Evolutionary conservation across 2,888 invertebrate genomes (phyloP).

Genomic region (Macrosiphum euphorbiae): DNA sequence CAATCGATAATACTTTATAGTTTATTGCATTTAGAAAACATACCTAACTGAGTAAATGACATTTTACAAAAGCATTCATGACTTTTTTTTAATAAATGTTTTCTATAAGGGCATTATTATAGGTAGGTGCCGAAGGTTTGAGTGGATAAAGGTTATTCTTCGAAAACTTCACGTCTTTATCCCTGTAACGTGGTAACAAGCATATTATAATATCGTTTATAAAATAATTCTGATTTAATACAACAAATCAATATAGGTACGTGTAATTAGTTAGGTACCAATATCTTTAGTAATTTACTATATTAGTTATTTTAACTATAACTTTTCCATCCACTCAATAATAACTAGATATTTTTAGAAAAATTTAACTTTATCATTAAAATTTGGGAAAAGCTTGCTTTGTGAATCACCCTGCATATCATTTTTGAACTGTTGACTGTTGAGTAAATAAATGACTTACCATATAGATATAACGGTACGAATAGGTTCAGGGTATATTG

Average conservation of each 20-base stretch:
- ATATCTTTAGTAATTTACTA: neutral
- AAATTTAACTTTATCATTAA: too few species aligned
- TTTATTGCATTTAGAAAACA: too few species aligned
- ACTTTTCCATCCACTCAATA: too few species aligned
- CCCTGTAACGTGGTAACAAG: neutral
- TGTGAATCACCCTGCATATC: too few species aligned
- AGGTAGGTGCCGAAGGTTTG: neutral
- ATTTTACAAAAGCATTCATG: too few species aligned
- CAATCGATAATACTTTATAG: neutral
- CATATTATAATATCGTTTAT: neutral
- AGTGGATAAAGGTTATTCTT: neutral
- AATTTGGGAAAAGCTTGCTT: too few species aligned
- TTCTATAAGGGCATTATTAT: neutral
- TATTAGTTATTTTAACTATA: neutral
- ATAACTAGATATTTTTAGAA: too few species aligned
- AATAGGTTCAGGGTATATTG: too few species aligned
- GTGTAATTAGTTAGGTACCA: neutral
- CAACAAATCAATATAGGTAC: neutral
- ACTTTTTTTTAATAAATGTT: neutral
- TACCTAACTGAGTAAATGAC: neutral
- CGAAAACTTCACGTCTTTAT: neutral
- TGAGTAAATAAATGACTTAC: too few species aligned
- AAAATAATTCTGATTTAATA: neutral
- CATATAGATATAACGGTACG: too few species aligned
- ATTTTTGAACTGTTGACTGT: too few species aligned